Conservation (phyloP, 64 coral and sea anemone species). For the Pachyseris speciosa region DNA sequence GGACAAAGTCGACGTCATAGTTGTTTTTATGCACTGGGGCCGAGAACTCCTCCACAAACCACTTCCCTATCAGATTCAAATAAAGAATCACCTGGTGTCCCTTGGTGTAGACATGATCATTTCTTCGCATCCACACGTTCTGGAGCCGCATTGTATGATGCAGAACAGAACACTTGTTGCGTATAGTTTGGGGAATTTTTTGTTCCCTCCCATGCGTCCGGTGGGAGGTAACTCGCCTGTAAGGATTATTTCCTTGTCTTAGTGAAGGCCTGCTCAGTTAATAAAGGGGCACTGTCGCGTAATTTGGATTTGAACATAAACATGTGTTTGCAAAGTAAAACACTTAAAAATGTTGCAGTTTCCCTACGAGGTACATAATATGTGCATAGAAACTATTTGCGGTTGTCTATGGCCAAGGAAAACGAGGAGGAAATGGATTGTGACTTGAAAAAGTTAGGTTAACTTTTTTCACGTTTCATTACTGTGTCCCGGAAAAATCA, state of each 20-base stretch:
- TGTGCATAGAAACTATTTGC: too few relatives aligned
- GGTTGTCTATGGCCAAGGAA: too few relatives aligned
- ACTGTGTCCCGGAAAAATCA: too few relatives aligned
- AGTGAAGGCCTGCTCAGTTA: too few relatives aligned
- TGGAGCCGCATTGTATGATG: neutral
- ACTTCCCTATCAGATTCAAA: neutral
- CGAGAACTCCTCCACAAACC: neutral
- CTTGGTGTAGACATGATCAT: constrained; percentile 25
- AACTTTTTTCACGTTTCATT: too few relatives aligned
- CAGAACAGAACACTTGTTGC: neutral
- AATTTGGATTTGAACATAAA: too few relatives aligned
- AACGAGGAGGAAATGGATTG: too few relatives aligned
- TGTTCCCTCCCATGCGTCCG: neutral
- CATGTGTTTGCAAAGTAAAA: too few relatives aligned
- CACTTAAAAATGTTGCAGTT: too few relatives aligned
- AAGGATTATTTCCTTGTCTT: neutral
- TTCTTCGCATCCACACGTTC: constrained; percentile 18
- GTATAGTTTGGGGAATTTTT: constrained; percentile 20
- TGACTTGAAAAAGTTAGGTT: too few relatives aligned
- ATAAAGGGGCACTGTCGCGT: too few relatives aligned
- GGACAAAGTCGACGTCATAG: constrained; percentile 29
- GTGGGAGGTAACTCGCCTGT: neutral
- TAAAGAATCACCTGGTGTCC: neutral
- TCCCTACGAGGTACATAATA: too few relatives aligned
- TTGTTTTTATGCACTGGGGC: constrained; percentile 28